Percentiles rank a stretch among this genome's conserved stretches.
These are phyloP conservation scores for Danio choprae DNA, from an alignment of 2,797 vertebrate species.

Conservation along the genomic window DNA sequence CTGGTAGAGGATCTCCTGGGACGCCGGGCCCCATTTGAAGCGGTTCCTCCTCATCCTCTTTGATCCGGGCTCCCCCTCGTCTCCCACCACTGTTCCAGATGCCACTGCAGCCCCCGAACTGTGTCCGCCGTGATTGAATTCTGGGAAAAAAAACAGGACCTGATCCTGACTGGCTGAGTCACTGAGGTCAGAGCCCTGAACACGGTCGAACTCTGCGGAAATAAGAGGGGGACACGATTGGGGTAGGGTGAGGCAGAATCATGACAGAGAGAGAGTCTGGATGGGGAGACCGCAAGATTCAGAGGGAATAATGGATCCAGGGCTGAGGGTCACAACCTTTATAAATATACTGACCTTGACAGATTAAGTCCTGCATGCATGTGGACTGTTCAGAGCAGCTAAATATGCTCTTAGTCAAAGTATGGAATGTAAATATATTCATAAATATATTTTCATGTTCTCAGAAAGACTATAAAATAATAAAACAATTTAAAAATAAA, in stretches of 20 bases:
- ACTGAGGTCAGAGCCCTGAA: slow-evolving; percentile 88
- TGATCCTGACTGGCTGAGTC: slow-evolving; percentile 98
- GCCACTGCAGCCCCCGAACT: slow-evolving; percentile 71
- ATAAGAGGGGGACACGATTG: slow-evolving; percentile 78
- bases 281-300: slow-evolving; percentile 38
- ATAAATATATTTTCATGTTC: background rate
- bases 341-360: background rate
- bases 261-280: slow-evolving; percentile 2
- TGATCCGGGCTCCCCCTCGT: slow-evolving; percentile 90
- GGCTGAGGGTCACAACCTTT: no score
- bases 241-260: slow-evolving; percentile 47
- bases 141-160: slow-evolving; percentile 98
- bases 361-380: background rate
- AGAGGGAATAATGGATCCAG: background rate
- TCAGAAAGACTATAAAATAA: background rate
- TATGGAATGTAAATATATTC: no score
- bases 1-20: slow-evolving; percentile 98
- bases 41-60: slow-evolving; percentile 98
- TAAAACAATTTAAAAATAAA: no score
- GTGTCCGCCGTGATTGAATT: slow-evolving; percentile 91
- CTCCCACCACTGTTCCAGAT: slow-evolving; percentile 64
- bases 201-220: slow-evolving; percentile 97
- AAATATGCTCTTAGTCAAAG: background rate
- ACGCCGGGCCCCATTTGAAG: slow-evolving; percentile 99
- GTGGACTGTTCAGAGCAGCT: background rate